phyloP scores from a whole-genome alignment of 2,888 invertebrate species.

The Chalcosyrphus nemorum region DNA sequence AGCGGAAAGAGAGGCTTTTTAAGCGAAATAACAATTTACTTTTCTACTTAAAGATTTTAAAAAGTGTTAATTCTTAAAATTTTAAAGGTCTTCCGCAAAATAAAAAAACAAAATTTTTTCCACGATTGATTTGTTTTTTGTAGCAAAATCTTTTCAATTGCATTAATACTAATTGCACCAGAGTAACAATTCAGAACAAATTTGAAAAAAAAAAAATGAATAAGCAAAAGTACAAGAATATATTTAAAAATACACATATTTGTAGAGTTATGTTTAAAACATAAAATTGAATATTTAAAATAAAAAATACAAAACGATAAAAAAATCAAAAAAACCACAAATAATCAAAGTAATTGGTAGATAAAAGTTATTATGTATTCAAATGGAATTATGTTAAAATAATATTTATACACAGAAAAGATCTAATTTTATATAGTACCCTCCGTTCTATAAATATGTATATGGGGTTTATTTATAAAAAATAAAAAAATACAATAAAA shows the following conservation, averaged over 20 bases:
- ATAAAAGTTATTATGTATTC: conserved; percentile 31
- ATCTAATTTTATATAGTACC: conserved; percentile 36
- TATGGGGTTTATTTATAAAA: conserved; percentile 14
- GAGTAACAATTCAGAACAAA: conserved; percentile 13
- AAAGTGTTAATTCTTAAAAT: too few species aligned
- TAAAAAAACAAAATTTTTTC: too few species aligned
- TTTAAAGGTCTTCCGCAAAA: neutral
- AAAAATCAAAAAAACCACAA: conserved; percentile 28
- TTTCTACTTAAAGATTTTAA: too few species aligned
- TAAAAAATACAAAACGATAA: neutral
- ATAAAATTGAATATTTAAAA: conserved; percentile 4
- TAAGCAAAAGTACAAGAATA: conserved; percentile 61
- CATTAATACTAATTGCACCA: conserved; percentile 12
- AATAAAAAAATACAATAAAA: neutral
- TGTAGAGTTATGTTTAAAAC: conserved; percentile 25
- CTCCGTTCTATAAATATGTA: conserved; percentile 28
- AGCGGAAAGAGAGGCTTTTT: too few species aligned
- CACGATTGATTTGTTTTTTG: too few species aligned
- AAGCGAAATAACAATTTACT: too few species aligned
- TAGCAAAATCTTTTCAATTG: neutral
- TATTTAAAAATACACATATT: conserved; percentile 61
- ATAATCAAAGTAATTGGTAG: conserved; percentile 42
- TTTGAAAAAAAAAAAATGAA: conserved; percentile 13
- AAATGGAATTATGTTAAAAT: conserved; percentile 13
- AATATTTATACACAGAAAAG: conserved; percentile 15